A percentile compares a stretch with the other conserved stretches of the same genome.
These are phyloP conservation scores for Cyclophora albipunctata DNA, from an alignment of 2,888 invertebrate species.

Conservation along the genomic window DNA sequence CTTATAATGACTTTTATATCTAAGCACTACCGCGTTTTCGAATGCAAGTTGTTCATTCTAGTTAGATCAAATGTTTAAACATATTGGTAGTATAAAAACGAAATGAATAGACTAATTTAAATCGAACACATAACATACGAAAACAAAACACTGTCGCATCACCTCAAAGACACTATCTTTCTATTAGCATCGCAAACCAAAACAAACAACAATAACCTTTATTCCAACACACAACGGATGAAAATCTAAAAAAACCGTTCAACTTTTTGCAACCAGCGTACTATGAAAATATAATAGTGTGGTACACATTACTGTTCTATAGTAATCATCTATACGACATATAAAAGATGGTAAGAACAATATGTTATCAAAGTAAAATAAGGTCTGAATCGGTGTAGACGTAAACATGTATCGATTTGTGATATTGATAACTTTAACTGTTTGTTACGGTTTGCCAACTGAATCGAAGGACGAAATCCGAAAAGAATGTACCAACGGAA, in stretches of 20 bases:
- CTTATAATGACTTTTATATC: no score
- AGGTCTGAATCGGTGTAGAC: constrained; percentile 48
- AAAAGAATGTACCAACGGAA: constrained; percentile 43
- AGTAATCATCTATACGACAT: constrained; percentile 62
- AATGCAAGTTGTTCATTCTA: no score
- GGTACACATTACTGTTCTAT: constrained; percentile 40
- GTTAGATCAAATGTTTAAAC: no score
- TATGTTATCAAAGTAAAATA: constrained; percentile 59
- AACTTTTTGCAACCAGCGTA: constrained; percentile 62
- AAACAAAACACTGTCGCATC: constrained; percentile 36
- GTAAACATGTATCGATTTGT: constrained; percentile 52
- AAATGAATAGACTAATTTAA: constrained; percentile 15
- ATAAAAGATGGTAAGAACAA: constrained; percentile 61
- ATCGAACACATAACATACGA: constrained; percentile 37
- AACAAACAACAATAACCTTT: constrained; percentile 25
- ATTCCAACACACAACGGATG: constrained; percentile 7
- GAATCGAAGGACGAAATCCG: constrained; percentile 24
- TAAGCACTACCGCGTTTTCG: no score
- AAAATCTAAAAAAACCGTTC: constrained; percentile 15
- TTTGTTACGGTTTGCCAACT: constrained; percentile 27
- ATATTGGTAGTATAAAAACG: no score
- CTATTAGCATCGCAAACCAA: constrained; percentile 50
- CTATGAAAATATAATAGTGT: constrained; percentile 72
- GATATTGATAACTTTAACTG: constrained; percentile 23
- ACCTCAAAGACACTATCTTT: constrained; percentile 50